phyloP scores from a whole-genome alignment of 2,113 vertebrate species.

The Geococcyx californianus region DNA sequence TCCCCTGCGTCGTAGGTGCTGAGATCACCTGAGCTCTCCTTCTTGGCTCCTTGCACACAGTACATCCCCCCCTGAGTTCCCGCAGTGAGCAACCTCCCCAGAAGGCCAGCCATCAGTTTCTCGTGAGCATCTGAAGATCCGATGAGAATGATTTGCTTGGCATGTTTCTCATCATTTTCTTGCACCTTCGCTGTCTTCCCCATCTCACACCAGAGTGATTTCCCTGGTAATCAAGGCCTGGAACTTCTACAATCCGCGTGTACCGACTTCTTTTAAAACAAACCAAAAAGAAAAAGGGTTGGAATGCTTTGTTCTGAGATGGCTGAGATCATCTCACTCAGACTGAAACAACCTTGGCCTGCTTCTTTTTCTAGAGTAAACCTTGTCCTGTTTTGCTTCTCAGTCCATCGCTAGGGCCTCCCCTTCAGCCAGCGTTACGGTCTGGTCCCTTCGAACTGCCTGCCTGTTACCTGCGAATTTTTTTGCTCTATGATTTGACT shows the following conservation, averaged over 20 bases:
- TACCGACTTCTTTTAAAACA: background rate
- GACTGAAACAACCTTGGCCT: background rate
- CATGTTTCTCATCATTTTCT: background rate
- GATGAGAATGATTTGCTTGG: background rate
- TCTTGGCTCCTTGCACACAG: background rate
- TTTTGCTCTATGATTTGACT: background rate
- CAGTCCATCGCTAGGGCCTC: background rate
- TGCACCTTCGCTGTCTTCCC: background rate
- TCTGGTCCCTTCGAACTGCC: background rate
- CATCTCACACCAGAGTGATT: background rate
- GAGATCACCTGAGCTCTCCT: rapidly evolving
- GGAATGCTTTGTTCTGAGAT: background rate
- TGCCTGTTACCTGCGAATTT: background rate
- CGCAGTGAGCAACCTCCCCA: background rate
- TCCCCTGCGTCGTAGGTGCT: background rate
- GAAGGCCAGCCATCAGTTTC: background rate
- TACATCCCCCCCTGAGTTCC: background rate
- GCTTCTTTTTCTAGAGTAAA: background rate
- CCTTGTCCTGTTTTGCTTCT: background rate
- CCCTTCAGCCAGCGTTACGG: background rate
- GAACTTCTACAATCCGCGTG: background rate
- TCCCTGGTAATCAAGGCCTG: background rate
- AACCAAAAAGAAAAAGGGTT: background rate
- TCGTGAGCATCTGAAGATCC: background rate
- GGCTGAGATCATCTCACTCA: background rate